These are phyloP conservation scores for Odobenus rosmarus DNA, from an alignment of 2,113 vertebrate genomes.

Conservation along the genomic window DNA sequence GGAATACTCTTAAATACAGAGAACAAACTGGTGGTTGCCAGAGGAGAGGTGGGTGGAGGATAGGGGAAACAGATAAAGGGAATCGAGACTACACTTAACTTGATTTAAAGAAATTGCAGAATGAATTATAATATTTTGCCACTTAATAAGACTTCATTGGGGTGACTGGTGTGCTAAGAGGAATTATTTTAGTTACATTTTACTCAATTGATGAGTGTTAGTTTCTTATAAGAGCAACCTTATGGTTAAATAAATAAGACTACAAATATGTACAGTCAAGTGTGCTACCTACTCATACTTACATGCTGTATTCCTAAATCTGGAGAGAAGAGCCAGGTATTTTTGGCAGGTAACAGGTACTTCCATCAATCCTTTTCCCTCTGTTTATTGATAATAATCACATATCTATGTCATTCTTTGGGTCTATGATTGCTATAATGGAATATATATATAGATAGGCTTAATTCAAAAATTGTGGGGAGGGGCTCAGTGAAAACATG, in stretches of 20 bases:
- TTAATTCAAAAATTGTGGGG: background rate
- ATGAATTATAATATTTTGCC: conserved; percentile 3
- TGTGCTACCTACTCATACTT: background rate
- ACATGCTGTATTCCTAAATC: background rate
- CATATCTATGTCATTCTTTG: background rate
- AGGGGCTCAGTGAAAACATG: background rate
- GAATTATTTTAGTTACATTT: background rate
- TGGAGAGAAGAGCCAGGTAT: background rate
- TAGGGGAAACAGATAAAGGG: background rate
- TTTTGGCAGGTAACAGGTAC: background rate
- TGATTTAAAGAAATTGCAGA: background rate
- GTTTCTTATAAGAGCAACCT: background rate
- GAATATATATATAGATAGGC: background rate
- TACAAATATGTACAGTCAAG: background rate
- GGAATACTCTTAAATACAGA: background rate
- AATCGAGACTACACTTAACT: background rate
- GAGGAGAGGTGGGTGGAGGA: background rate
- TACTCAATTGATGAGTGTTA: background rate
- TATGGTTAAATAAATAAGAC: background rate
- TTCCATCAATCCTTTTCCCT: background rate
- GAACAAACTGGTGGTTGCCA: background rate
- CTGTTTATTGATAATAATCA: background rate
- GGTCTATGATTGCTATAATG: background rate
- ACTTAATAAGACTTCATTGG: background rate
- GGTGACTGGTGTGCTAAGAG: background rate